A percentile compares a stretch with the other conserved stretches of the same genome.
These are phyloP conservation scores for Tetragonisca angustula DNA, from an alignment of 2,888 invertebrate genomes.

Conservation along the genomic window DNA sequence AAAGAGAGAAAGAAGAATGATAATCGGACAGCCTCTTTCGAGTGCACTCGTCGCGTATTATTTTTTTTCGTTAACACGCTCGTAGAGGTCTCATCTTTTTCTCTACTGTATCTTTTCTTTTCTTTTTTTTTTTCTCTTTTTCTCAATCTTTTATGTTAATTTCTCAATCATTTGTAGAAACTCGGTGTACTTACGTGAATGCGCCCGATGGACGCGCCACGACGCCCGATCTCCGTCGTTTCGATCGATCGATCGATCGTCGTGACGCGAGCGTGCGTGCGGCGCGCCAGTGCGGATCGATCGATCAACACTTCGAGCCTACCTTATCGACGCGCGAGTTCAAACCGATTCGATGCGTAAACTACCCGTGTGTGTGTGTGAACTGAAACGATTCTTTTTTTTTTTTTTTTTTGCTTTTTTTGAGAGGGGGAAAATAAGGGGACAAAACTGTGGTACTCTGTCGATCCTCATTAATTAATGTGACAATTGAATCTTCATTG, in stretches of 20 bases:
- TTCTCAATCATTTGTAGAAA: constrained; percentile 56
- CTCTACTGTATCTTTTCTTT: constrained; percentile 30
- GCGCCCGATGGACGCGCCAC: constrained; percentile 51
- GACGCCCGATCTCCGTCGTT: constrained; percentile 52
- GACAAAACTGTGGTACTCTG: constrained; percentile 47
- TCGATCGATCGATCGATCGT: constrained; percentile 60
- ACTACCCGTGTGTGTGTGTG: constrained; percentile 1
- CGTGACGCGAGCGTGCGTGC: constrained; percentile 45
- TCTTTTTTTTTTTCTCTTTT: constrained; percentile 46
- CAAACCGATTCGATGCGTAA: constrained; percentile 39
- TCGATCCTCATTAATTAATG: neutral
- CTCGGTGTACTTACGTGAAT: constrained; percentile 68
- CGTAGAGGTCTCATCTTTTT: constrained; percentile 39
- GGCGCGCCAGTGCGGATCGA: constrained; percentile 45
- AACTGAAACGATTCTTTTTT: constrained; percentile 6
- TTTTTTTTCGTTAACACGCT: constrained; percentile 64
- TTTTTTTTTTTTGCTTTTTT: too few species aligned
- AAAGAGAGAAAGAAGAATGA: neutral
- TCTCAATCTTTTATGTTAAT: constrained; percentile 53
- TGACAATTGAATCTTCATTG: too few species aligned
- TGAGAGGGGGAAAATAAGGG: neutral
- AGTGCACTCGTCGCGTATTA: constrained; percentile 55
- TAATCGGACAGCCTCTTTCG: constrained; percentile 65
- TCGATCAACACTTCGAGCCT: constrained; percentile 65
- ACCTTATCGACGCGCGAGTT: constrained; percentile 64